These are phyloP conservation scores for Onychomys leucogaster DNA, from an alignment of 2,797 vertebrate genomes.

Conservation along the genomic window DNA sequence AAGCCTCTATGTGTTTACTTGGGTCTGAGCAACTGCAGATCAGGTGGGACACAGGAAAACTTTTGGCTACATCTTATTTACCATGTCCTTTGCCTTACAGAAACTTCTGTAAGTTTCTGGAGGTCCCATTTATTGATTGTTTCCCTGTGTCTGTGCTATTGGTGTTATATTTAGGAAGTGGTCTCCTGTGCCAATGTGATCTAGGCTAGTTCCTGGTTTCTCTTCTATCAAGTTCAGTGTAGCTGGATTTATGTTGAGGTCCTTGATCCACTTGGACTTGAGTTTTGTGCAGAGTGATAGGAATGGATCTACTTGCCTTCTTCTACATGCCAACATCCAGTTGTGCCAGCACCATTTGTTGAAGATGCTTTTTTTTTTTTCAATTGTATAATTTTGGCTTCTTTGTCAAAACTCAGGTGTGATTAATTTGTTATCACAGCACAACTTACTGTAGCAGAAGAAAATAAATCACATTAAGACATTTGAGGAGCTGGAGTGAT, in stretches of 20 bases:
- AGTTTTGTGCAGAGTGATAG: neutral
- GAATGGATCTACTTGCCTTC: neutral
- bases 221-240: neutral
- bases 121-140: neutral
- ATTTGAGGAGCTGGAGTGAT: neutral
- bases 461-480: constrained; percentile 6
- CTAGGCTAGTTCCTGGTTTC: neutral
- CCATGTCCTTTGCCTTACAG: neutral
- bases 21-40: too few species aligned
- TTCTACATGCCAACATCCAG: neutral
- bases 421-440: neutral
- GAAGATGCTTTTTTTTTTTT: neutral
- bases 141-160: neutral
- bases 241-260: neutral
- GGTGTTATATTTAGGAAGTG: neutral
- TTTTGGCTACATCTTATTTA: neutral
- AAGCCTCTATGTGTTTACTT: too few species aligned
- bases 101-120: neutral
- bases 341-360: neutral
- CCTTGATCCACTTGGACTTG: neutral
- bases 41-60: too few species aligned
- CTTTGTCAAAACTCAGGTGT: neutral
- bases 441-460: neutral
- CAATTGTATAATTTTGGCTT: neutral
- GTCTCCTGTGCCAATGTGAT: neutral